Evolutionary conservation across 1,140 invertebrate genomes (phyloP).

Genomic region (Probaryconus sp.): DNA sequence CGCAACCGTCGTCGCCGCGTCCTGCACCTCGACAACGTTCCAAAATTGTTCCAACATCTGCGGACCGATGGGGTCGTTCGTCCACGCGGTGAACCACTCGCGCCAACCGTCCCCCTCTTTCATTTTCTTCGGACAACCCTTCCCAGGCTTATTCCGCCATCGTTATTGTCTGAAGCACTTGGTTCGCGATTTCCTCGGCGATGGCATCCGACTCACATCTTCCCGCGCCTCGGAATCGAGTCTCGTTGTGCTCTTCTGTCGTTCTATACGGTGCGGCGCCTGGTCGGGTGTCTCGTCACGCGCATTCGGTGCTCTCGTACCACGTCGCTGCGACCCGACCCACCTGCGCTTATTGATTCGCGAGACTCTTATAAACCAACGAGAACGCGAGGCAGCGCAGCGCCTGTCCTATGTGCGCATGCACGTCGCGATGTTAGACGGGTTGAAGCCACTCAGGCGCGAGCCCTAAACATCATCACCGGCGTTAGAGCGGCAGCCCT

Average conservation of each 20-base stretch:
- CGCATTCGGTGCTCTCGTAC: slow-evolving; percentile 54
- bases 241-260: slow-evolving; percentile 42
- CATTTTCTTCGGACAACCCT: too few species aligned
- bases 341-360: slow-evolving; percentile 71
- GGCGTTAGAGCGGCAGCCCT: background rate
- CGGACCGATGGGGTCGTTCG: too few species aligned
- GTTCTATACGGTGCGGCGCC: slow-evolving; percentile 46
- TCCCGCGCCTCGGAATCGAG: slow-evolving; percentile 11
- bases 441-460: slow-evolving; percentile 47
- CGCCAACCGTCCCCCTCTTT: too few species aligned
- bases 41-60: background rate
- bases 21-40: too few species aligned
- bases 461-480: slow-evolving; percentile 7
- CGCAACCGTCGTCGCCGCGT: too few species aligned
- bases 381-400: slow-evolving; percentile 38
- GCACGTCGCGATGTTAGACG: slow-evolving; percentile 36
- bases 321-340: slow-evolving; percentile 61
- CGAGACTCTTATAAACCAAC: slow-evolving; percentile 36
- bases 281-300: slow-evolving; percentile 50
- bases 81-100: too few species aligned
- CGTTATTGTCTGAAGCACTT: too few species aligned
- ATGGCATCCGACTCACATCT: slow-evolving; percentile 32
- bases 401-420: slow-evolving; percentile 52
- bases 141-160: too few species aligned
- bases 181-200: slow-evolving; percentile 13